Conservation (phyloP, 2,797 vertebrate genomes). For the Ctenosaura bakeri region DNA sequence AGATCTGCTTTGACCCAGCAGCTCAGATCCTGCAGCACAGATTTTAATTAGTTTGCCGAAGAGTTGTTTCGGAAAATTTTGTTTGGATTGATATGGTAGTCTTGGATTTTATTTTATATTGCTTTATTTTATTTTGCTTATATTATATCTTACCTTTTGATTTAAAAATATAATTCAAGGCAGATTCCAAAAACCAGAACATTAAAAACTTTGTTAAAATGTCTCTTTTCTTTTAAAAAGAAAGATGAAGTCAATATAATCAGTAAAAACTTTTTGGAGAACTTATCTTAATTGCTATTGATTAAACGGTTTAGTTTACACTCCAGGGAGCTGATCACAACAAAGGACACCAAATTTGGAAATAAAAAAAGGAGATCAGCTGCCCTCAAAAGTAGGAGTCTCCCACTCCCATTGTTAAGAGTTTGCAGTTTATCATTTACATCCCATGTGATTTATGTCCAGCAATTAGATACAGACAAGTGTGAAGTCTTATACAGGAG, state of each 20-base stretch:
- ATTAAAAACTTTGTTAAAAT: background rate
- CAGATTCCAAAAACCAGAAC: background rate
- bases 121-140: too few species aligned
- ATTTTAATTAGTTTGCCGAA: slow-evolving; percentile 3
- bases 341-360: background rate
- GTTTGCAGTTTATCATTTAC: background rate
- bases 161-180: slow-evolving; percentile 20
- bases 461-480: background rate
- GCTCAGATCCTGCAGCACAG: background rate
- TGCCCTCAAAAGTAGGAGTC: background rate
- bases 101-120: background rate
- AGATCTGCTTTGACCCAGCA: background rate
- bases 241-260: background rate
- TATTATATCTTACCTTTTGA: background rate
- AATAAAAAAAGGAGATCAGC: slow-evolving; percentile 17
- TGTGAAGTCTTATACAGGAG: background rate
- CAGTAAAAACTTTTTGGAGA: background rate
- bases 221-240: background rate
- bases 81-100: background rate
- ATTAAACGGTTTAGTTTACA: slow-evolving; percentile 1
- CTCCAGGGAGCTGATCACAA: background rate
- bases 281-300: slow-evolving; percentile 12
- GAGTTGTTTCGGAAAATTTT: background rate
- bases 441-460: background rate
- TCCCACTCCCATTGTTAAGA: background rate